Conservation (phyloP, 2,888 invertebrate genomes). For the Brassicogethes aeneus region DNA sequence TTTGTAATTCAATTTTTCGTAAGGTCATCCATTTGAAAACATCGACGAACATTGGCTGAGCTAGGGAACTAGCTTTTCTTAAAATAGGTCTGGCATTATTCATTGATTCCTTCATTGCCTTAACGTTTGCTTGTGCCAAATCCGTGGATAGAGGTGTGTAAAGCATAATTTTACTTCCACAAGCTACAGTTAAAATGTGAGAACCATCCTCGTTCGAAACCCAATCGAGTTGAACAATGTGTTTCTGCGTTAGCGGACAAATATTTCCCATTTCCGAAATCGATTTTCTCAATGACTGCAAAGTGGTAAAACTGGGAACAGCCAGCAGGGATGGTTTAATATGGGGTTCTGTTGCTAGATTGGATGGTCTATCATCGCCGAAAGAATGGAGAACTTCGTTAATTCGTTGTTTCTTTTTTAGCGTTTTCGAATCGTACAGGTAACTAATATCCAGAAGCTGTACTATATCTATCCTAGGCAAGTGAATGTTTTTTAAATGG, state of each 20-base stretch:
- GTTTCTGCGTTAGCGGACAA: slow-evolving; percentile 83
- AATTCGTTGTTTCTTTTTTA: slow-evolving; percentile 74
- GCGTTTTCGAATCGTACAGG: slow-evolving; percentile 66
- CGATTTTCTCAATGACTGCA: slow-evolving; percentile 78
- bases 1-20: slow-evolving; percentile 79
- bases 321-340: slow-evolving; percentile 54
- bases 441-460: slow-evolving; percentile 77
- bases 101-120: slow-evolving; percentile 61
- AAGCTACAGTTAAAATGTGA: slow-evolving; percentile 93
- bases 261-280: slow-evolving; percentile 89
- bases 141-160: slow-evolving; percentile 93
- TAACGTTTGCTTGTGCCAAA: slow-evolving; percentile 88
- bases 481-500: slow-evolving; percentile 82
- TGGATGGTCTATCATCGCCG: slow-evolving; percentile 52
- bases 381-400: slow-evolving; percentile 76
- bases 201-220: slow-evolving; percentile 98
- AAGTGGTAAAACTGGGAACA: slow-evolving; percentile 83
- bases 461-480: slow-evolving; percentile 74
- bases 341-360: slow-evolving; percentile 31
- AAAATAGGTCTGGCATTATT: slow-evolving; percentile 76
- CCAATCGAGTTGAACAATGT: slow-evolving; percentile 95
- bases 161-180: slow-evolving; percentile 84
- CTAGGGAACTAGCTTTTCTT: slow-evolving; percentile 84
- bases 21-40: slow-evolving; percentile 96
- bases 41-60: slow-evolving; percentile 81